phyloP scores from a whole-genome alignment of 2,888 invertebrate species.

The Campoplex nolae region DNA sequence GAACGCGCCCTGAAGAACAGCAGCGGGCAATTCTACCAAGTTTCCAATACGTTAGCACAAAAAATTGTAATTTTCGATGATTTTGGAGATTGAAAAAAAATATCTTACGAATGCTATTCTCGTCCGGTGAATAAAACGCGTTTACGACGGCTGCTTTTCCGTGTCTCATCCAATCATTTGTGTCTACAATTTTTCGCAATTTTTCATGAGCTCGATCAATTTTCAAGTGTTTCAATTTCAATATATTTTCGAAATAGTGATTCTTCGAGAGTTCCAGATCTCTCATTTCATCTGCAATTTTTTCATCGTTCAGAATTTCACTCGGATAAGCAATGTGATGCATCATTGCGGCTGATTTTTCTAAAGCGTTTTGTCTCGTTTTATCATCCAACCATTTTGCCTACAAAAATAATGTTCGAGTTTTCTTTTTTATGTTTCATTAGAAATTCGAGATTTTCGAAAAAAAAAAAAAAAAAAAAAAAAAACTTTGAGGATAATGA shows the following conservation, averaged over 20 bases:
- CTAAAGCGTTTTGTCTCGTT: conserved; percentile 91
- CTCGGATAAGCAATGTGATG: conserved; percentile 97
- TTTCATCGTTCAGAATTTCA: conserved; percentile 93
- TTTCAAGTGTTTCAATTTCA: conserved; percentile 85
- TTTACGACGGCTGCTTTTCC: conserved; percentile 86
- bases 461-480: too few relatives aligned
- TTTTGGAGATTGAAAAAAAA: not conserved
- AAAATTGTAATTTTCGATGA: not conserved
- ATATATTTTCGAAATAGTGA: conserved; percentile 84
- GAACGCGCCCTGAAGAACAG: conserved; percentile 85
- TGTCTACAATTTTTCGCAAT: conserved; percentile 85
- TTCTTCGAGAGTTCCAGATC: conserved; percentile 83
- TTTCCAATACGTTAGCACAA: not conserved
- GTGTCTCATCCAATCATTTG: conserved; percentile 86
- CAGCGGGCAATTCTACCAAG: not conserved
- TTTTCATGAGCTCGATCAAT: conserved; percentile 85
- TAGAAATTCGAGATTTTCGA: too few relatives aligned
- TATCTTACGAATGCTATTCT: conserved; percentile 86
- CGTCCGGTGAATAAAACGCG: conserved; percentile 86
- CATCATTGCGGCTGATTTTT: conserved; percentile 93
- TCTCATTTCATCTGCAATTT: conserved; percentile 92
- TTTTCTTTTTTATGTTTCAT: too few relatives aligned
- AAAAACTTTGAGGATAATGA: not conserved
- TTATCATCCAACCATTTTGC: conserved; percentile 97
- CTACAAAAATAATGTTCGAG: conserved; percentile 63